Base-by-base conservation (phyloP, 2,113 vertebrate genomes). In the Machaerirhynchus nigripectus region DNA sequence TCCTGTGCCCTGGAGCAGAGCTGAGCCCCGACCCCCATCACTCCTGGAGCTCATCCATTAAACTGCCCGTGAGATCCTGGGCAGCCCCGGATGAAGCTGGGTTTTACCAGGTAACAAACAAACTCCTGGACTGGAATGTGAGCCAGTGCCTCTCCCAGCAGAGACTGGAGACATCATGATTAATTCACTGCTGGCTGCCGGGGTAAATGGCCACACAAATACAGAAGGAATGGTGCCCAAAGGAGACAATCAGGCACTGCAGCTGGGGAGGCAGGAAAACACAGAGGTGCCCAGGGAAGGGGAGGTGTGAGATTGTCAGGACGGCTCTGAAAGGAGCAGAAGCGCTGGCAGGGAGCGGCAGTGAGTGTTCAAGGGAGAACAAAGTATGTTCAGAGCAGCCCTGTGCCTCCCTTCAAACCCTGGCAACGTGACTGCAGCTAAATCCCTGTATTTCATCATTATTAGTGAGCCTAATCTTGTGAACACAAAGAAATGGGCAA, bases 161-260 rank as follows among this genome's bases (percentile, higher is more conserved):
- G 91, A 91, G 87, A 2, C 35, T 71, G 84, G 35, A 50, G 94
- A 86, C 93, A 90, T 42, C 60, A 55, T 87, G 78, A 94, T 95
- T 65, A 83, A 96, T 96, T 94, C 91, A 76, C 87, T 93, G 78
- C 95, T 52, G 86, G 47, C 91, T 94, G 83, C 91, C 91, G 37
- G 75, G 53, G 35, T 69, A 83, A 94, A 77, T n/a, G 71, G 84
- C 50, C 28, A n/a, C 78, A 91, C 76, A 93, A 93, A 91, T 55
- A 90, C 13, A 44, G 90, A 17, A 83, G 84, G 56, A 94, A 65
- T 22, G 74, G 74, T 47, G 91, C 87, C 81, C 37, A 4, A 53
- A 39, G 46, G 69, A 39, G 78, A 24, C 70, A 88, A 82, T 77
- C 89, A 77, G 84, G 16, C 67, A 11, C 44, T 18, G 78, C 78